These are phyloP conservation scores for Sogatella furcifera DNA, from an alignment of 1,140 invertebrate species.

Conservation along the genomic window DNA sequence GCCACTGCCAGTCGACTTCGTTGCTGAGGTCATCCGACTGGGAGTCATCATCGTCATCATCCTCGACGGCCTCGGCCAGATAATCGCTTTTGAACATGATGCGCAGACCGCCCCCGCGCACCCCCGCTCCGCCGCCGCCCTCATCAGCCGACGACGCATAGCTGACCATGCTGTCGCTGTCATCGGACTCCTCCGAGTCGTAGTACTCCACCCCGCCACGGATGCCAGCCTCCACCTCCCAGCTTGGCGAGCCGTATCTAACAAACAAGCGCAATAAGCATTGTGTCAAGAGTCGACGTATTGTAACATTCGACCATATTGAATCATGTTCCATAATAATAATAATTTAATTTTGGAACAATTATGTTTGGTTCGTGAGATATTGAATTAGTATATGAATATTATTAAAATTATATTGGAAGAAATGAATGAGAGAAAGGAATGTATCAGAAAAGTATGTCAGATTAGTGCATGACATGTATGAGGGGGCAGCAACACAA, in stretches of 20 bases:
- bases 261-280: background rate
- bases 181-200: slow-evolving; percentile 34
- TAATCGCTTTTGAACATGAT: slow-evolving; percentile 75
- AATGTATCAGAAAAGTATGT: too few relatives aligned
- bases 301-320: too few relatives aligned
- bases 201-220: slow-evolving; percentile 34
- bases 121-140: slow-evolving; percentile 18
- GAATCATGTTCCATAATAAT: too few relatives aligned
- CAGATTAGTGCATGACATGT: too few relatives aligned
- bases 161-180: slow-evolving; percentile 30
- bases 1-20: slow-evolving; percentile 22
- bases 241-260: slow-evolving; percentile 30
- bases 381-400: too few relatives aligned
- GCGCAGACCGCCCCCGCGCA: slow-evolving; percentile 39
- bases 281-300: too few relatives aligned
- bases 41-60: slow-evolving; percentile 40
- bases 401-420: too few relatives aligned
- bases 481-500: too few relatives aligned
- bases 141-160: slow-evolving; percentile 18
- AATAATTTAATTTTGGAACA: too few relatives aligned
- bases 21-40: slow-evolving; percentile 25
- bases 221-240: slow-evolving; percentile 33
- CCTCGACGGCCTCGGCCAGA: slow-evolving; percentile 72
- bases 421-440: too few relatives aligned
- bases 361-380: too few relatives aligned